Conservation (phyloP, 2,113 vertebrate genomes). For the Gasterosteus aculeatus region DNA sequence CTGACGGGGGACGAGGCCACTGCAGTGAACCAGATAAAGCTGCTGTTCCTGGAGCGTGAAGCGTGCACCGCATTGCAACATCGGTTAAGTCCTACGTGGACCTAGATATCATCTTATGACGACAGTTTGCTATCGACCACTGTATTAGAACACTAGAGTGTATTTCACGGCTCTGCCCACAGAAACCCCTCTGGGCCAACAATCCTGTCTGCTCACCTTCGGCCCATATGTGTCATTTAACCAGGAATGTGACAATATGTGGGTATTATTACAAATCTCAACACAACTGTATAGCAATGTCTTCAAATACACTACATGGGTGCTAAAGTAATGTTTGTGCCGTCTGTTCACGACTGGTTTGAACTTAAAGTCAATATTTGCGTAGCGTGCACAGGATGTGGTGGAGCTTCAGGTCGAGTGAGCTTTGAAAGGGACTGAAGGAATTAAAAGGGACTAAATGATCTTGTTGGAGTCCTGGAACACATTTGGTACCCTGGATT, state of each 20-base stretch:
- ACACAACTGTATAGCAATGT: not conserved
- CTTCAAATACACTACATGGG: not conserved
- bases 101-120: not conserved
- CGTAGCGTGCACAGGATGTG: constrained; percentile 27
- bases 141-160: not conserved
- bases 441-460: constrained; percentile 63
- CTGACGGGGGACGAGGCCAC: constrained; percentile 33
- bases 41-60: not conserved
- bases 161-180: not conserved
- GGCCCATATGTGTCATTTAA: not conserved
- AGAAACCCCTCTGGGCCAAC: not conserved
- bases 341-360: constrained; percentile 33
- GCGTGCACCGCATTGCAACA: not conserved
- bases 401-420: constrained; percentile 49
- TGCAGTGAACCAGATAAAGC: constrained; percentile 44
- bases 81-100: not conserved
- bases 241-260: not conserved
- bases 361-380: constrained; percentile 58
- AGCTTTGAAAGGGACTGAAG: constrained; percentile 46
- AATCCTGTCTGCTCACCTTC: not conserved
- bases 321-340: constrained; percentile 19
- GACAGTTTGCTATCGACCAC: not conserved
- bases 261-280: not conserved
- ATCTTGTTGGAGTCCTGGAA: constrained; percentile 44
- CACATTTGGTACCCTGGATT: constrained; percentile 43